These are phyloP conservation scores for Aphelinus atriplicis DNA, from an alignment of 1,140 invertebrate species.

Conservation along the genomic window DNA sequence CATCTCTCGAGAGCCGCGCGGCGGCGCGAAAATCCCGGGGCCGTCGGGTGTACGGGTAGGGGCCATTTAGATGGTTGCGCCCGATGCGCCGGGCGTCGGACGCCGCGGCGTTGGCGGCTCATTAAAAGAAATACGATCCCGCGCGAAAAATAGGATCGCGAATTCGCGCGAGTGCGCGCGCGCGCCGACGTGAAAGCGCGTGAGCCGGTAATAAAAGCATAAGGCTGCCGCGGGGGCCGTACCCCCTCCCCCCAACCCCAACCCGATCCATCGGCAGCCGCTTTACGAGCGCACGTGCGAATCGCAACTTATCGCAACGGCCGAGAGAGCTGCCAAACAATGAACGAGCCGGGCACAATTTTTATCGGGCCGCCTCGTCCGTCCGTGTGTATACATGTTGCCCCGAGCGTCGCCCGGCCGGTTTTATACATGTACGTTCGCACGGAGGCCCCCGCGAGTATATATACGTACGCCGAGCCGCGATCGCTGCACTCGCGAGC, in stretches of 20 bases:
- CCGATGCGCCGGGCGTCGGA: neutral
- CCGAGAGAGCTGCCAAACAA: too few species aligned
- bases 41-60: neutral
- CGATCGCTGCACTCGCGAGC: neutral
- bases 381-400: too few species aligned
- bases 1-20: neutral
- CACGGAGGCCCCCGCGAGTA: constrained; percentile 23
- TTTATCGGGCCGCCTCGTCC: too few species aligned
- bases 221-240: neutral
- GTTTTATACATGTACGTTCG: neutral
- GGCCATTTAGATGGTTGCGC: constrained; percentile 27
- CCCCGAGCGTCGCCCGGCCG: too few species aligned
- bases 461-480: constrained; percentile 27
- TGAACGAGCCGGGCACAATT: too few species aligned
- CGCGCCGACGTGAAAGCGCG: constrained; percentile 3
- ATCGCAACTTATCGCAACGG: too few species aligned
- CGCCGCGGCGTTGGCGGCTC: neutral
- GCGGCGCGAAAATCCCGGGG: neutral
- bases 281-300: too few species aligned
- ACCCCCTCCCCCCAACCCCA: too few species aligned
- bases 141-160: constrained; percentile 17
- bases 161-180: neutral
- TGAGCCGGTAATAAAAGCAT: constrained; percentile 35
- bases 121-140: constrained; percentile 26
- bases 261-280: too few species aligned